phyloP scores from a whole-genome alignment of 2,797 vertebrate genomes.

The Urosaurus nigricauda region DNA sequence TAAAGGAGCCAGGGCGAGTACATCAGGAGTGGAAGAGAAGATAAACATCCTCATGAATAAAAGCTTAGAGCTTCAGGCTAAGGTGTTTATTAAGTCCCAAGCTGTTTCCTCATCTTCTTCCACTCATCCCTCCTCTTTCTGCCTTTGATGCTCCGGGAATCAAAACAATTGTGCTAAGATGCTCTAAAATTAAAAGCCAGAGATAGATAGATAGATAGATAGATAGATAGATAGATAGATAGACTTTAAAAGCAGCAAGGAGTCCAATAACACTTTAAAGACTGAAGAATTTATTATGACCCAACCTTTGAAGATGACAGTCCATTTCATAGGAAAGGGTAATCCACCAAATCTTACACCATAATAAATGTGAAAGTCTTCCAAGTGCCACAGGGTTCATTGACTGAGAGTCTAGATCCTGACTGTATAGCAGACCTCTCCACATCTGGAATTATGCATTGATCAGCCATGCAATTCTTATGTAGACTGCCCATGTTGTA shows the following conservation, averaged over 20 bases:
- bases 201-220: background rate
- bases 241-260: background rate
- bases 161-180: slow-evolving; percentile 77
- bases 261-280: background rate
- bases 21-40: slow-evolving; percentile 73
- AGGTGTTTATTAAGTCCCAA: slow-evolving; percentile 84
- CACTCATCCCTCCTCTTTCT: slow-evolving; percentile 62
- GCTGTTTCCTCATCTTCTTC: slow-evolving; percentile 75
- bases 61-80: slow-evolving; percentile 80
- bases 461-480: too few species aligned
- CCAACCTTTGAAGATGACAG: background rate
- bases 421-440: too few species aligned
- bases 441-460: too few species aligned
- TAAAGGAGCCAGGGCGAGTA: slow-evolving; percentile 78
- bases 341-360: background rate
- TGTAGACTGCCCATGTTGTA: too few species aligned
- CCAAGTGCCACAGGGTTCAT: too few species aligned
- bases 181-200: slow-evolving; percentile 78
- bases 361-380: background rate
- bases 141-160: slow-evolving; percentile 73
- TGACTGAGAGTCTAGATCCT: too few species aligned
- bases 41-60: slow-evolving; percentile 84
- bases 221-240: background rate
- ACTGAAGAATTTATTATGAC: background rate
- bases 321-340: background rate